phyloP scores from a whole-genome alignment of 2,113 vertebrate genomes.

The Amblyopsis rosae region DNA sequence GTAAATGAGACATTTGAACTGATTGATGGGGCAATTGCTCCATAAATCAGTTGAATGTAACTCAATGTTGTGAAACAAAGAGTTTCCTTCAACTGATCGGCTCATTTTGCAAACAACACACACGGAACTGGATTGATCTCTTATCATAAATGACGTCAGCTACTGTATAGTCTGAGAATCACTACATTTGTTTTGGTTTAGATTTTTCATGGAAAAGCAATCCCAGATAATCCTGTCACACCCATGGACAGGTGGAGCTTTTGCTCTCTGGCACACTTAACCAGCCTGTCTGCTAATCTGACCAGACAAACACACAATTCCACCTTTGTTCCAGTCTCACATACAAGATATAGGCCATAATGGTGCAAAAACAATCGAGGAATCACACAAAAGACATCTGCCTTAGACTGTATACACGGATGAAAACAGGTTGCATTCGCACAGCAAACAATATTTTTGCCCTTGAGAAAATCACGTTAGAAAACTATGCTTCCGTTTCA shows the following conservation, averaged over 20 bases:
- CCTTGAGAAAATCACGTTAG: not conserved
- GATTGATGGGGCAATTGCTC: not conserved
- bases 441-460: not conserved
- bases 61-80: too few relatives aligned
- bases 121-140: too few relatives aligned
- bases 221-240: slow-evolving; percentile 3
- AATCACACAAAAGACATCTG: not conserved
- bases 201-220: slow-evolving; percentile 12
- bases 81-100: too few relatives aligned
- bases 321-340: not conserved
- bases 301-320: not conserved
- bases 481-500: too few relatives aligned
- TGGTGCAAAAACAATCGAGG: not conserved
- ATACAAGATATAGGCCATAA: not conserved
- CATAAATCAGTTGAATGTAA: too few relatives aligned
- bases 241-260: slow-evolving; percentile 15
- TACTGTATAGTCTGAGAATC: not conserved
- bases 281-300: slow-evolving; percentile 14
- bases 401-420: not conserved
- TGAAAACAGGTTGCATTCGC: not conserved
- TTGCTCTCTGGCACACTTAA: slow-evolving; percentile 18
- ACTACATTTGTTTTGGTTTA: slow-evolving; percentile 2
- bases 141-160: too few relatives aligned
- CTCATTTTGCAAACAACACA: too few relatives aligned
- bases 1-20: slow-evolving; percentile 9